Conservation (phyloP, 1,140 invertebrate genomes). For the Orchestia grillus region DNA sequence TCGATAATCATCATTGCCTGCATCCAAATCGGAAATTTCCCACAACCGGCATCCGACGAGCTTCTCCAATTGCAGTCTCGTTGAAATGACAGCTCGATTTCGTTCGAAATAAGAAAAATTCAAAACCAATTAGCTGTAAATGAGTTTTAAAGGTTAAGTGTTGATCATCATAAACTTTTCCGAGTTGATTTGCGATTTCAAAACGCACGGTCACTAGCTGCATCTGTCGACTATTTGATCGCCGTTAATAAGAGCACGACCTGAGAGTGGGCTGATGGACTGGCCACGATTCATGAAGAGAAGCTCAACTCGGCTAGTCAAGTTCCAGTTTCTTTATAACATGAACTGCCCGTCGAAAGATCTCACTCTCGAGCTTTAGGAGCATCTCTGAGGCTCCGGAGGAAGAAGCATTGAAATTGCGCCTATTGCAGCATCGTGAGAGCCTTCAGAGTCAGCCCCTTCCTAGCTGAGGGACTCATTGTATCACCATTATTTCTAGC, state of each 20-base stretch:
- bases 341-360: not conserved
- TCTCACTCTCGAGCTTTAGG: too few species aligned
- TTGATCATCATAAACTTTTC: not conserved
- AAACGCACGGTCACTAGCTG: not conserved
- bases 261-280: not conserved
- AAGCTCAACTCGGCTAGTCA: not conserved
- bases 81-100: not conserved
- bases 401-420: too few species aligned
- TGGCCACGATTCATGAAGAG: not conserved
- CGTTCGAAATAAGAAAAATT: not conserved
- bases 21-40: not conserved
- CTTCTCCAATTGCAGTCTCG: not conserved
- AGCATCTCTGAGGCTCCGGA: too few species aligned
- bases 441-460: too few species aligned
- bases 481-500: too few species aligned
- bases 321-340: not conserved
- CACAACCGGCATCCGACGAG: not conserved
- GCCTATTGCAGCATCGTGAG: too few species aligned
- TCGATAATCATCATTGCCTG: not conserved
- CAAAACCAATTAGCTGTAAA: not conserved
- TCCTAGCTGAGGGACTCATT: too few species aligned
- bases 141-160: not conserved
- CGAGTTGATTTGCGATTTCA: not conserved
- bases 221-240: not conserved
- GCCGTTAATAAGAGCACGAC: not conserved